phyloP scores from a whole-genome alignment of 2,113 vertebrate genomes.

The Corythornis cristatus region DNA sequence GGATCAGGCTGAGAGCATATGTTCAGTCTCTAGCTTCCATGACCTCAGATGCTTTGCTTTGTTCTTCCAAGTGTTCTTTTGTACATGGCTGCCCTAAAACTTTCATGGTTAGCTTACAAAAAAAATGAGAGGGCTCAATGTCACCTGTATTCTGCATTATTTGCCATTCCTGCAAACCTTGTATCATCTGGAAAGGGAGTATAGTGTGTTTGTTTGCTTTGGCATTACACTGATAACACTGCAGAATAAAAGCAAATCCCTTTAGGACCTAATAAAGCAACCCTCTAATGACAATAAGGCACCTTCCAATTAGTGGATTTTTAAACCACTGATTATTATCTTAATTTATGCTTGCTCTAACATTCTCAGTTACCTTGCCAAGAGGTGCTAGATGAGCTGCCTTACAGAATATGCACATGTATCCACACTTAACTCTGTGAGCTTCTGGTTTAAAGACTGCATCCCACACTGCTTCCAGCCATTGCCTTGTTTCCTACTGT shows the following conservation, averaged over 20 bases:
- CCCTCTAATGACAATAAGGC: not conserved
- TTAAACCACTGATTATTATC: not conserved
- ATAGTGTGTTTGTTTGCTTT: not conserved
- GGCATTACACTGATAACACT: not conserved
- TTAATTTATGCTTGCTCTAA: not conserved
- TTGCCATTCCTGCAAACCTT: not conserved
- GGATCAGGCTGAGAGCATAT: not conserved
- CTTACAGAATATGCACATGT: fast-evolving
- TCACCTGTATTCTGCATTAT: not conserved
- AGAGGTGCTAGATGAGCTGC: not conserved
- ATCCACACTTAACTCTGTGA: not conserved
- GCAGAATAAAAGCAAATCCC: not conserved
- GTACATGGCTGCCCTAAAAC: not conserved
- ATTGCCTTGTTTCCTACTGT: not conserved
- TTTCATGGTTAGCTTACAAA: not conserved
- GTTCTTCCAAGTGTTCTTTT: not conserved
- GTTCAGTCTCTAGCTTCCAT: not conserved
- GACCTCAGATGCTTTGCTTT: not conserved
- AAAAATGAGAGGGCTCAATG: not conserved
- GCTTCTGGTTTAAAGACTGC: not conserved
- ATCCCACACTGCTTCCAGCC: not conserved
- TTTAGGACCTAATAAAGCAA: not conserved
- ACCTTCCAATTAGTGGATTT: not conserved
- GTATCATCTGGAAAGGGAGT: not conserved
- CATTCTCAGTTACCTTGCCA: not conserved